Base-by-base conservation (phyloP, 1,140 invertebrate species). In the Cyclina sinensis region DNA sequence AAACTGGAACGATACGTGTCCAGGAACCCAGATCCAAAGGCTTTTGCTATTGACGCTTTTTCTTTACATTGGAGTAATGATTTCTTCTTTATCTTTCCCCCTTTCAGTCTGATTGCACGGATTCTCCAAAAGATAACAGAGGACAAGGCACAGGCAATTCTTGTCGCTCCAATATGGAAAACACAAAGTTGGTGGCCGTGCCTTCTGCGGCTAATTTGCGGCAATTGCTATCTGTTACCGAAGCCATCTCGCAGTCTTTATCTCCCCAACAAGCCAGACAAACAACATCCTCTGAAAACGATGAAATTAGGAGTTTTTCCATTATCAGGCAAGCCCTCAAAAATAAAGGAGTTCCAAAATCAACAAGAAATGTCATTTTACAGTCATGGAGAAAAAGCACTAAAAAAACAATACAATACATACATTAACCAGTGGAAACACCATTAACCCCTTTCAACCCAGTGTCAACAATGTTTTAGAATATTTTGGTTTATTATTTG, bases 361-460 rank as follows among this genome's bases (percentile, higher is more conserved):
- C 73, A 43, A 48, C 90, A 79, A 32, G 43, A 32, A 39, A 83
- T 21, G 86, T 89, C 51, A 82, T 89, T 14, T 24, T 79, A 2
- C n/a, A 73, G 65, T 91, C 90, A 51, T 91, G 90, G 90, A 54
- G 65, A 80, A 21, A 12, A 35, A 21, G 37, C 78, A 27, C 89
- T 88, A 39, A 79, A 76, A 65, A 73, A 82, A 78, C 90, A 91
- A 80, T 91, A 89, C 68, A 7, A 54, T 21, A 46, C 62, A 24
- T 74, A 86, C 65, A 39, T 91, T 65, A 70, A 27, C 62, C 79
- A 30, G 81, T 91, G 83, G 87, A 14, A 62, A 59, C 43, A 3
- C 73, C n/a, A 74, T 57, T 70, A 35, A 89, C 86, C 51, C 78
- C 73, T 24, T 91, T 84, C 37, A 46, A 65, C 32, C 87, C 65